Conservation (phyloP, 2,797 vertebrate genomes). For the Microctenopoma lineatum region DNA sequence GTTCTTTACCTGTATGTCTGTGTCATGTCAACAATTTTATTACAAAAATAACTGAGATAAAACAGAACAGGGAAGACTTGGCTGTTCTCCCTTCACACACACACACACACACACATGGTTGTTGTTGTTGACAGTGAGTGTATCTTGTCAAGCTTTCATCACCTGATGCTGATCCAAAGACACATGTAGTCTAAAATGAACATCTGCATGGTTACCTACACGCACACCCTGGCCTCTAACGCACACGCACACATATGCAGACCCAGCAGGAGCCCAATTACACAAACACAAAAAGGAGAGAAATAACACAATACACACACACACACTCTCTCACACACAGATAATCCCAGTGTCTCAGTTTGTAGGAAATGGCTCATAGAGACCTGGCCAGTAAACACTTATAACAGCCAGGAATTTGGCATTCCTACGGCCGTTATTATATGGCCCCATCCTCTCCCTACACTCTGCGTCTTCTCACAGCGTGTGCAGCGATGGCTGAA, state of each 20-base stretch:
- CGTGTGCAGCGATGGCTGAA: slow-evolving; percentile 60
- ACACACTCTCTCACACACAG: slow-evolving; percentile 13
- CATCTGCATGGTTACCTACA: slow-evolving; percentile 17
- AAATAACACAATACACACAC: slow-evolving; percentile 9
- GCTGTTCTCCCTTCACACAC: slow-evolving; percentile 14
- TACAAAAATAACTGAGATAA: slow-evolving; percentile 53
- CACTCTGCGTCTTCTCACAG: slow-evolving; percentile 41
- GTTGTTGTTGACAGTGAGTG: slow-evolving; percentile 57
- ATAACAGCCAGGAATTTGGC: slow-evolving; percentile 74
- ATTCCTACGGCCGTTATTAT: slow-evolving; percentile 63
- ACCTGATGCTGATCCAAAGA: slow-evolving; percentile 57
- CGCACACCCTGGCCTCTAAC: neutral
- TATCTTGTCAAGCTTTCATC: slow-evolving; percentile 72
- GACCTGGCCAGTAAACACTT: slow-evolving; percentile 72
- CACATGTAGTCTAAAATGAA: slow-evolving; percentile 1
- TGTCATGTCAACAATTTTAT: slow-evolving; percentile 35
- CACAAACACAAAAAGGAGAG: neutral
- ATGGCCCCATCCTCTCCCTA: slow-evolving; percentile 47
- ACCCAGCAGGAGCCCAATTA: slow-evolving; percentile 6
- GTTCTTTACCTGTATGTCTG: neutral
- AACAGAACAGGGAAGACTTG: slow-evolving; percentile 46
- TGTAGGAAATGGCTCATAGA: slow-evolving; percentile 66
- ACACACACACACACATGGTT: slow-evolving; percentile 8
- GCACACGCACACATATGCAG: slow-evolving; percentile 12
- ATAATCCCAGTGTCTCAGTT: slow-evolving; percentile 49